Evolutionary conservation across 1,140 invertebrate genomes (phyloP).

Genomic region (Trachelipus rathkii): DNA sequence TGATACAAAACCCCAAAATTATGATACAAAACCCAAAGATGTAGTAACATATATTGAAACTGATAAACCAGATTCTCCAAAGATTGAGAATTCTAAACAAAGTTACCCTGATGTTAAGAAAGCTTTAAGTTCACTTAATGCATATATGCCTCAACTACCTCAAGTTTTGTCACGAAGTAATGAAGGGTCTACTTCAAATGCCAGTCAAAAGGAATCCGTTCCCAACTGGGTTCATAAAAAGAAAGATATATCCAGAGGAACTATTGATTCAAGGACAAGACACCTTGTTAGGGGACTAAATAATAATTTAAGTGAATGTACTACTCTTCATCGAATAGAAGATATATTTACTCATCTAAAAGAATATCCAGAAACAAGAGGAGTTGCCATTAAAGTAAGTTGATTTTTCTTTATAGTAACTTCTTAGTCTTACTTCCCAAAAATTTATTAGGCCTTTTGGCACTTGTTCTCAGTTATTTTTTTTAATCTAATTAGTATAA

Average conservation of each 20-base stretch:
- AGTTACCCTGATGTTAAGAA: neutral
- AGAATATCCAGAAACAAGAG: conserved; percentile 65
- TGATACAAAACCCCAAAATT: too few relatives aligned
- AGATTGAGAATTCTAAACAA: neutral
- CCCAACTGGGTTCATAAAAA: neutral
- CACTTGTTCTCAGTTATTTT: too few relatives aligned
- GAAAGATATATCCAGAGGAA: conserved; percentile 34
- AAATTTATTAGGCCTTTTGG: too few relatives aligned
- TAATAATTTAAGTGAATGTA: conserved; percentile 58
- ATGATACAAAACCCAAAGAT: too few relatives aligned
- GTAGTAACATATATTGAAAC: too few relatives aligned
- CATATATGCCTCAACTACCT: neutral
- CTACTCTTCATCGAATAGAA: conserved; percentile 59
- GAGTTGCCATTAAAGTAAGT: conserved; percentile 64
- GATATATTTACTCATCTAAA: conserved; percentile 66
- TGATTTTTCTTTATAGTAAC: neutral
- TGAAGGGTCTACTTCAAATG: neutral
- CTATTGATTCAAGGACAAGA: conserved; percentile 60
- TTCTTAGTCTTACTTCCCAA: too few relatives aligned
- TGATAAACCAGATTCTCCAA: neutral
- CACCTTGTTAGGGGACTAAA: conserved; percentile 63
- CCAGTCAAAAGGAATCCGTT: neutral
- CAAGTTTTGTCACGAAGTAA: neutral
- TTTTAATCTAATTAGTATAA: too few relatives aligned
- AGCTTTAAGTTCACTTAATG: neutral